phyloP scores from a whole-genome alignment of 2,797 vertebrate genomes.

The Aeoliscus strigatus region DNA sequence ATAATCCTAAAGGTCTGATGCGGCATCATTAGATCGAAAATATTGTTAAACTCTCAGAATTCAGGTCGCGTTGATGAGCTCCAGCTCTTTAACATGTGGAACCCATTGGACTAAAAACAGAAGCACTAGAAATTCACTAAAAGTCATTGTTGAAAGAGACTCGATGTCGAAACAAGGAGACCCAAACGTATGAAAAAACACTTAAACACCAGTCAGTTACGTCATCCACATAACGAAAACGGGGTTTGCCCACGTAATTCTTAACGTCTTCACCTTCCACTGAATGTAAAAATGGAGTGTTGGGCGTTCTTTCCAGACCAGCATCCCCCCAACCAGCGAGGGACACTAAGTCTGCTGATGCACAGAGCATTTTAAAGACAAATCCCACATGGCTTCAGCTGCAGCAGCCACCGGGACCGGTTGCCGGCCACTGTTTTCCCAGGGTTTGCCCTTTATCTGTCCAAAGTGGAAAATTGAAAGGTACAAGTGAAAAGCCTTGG shows the following conservation, averaged over 20 bases:
- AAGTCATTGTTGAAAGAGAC: conserved; percentile 9
- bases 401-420: conserved; percentile 25
- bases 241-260: too few relatives aligned
- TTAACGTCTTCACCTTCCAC: too few relatives aligned
- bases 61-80: background rate
- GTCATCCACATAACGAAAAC: too few relatives aligned
- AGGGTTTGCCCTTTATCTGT: conserved; percentile 61
- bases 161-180: too few relatives aligned
- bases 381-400: conserved; percentile 34
- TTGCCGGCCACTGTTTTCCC: conserved; percentile 58
- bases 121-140: conserved; percentile 35
- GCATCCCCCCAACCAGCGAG: background rate
- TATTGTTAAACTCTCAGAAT: background rate
- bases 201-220: too few relatives aligned
- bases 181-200: too few relatives aligned
- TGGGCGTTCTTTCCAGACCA: too few relatives aligned
- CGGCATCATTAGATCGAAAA: too few relatives aligned
- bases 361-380: background rate
- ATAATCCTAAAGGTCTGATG: too few relatives aligned
- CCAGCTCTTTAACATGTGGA: conserved; percentile 6
- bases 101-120: conserved; percentile 14
- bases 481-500: conserved; percentile 63
- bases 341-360: conserved; percentile 1
- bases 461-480: conserved; percentile 72
- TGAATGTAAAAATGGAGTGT: too few relatives aligned